Base-by-base conservation (phyloP, 1,140 invertebrate genomes). In the Drosophila pseudoobscura region DNA sequence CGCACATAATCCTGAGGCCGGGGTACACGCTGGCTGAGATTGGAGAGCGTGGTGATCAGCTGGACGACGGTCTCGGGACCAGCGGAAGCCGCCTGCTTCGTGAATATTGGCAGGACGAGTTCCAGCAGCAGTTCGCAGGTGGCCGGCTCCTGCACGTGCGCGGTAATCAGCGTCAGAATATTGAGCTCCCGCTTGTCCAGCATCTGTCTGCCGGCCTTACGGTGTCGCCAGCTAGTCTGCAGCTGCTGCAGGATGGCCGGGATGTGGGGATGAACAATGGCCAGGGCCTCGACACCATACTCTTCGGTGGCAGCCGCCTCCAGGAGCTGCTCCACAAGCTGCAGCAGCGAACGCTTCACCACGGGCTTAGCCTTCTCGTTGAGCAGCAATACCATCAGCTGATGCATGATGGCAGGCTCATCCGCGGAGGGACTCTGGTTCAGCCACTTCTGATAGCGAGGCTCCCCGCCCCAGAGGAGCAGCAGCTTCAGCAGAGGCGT, bases 401-500 rank as follows among this genome's bases (percentile, higher is more conserved):
- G 75, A 9, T 87, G 63, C 50, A 91, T 87, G 1, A 91, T 90
- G 0, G 58, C 43, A 0, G 26, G 49, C 6, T 61, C 11, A 0
- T 74, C 52, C 0, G 47, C 13, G 35, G 93, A 89, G 66, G 92
- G 52, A 24, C 50, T 26, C n/a, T 45, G 26, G 5, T 60, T 76
- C 0, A 91, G 45, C 62, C 68, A 91, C 5, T 22, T 15, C 41
- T 82, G 80, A 13, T 75, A 88, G 39, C 63, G 60, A 0, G 80
- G 75, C 9, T 90, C 77, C 0, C 66, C 61, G 63, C 95, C 94
- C 97, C 97, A 98, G 2, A 93, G 92, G 3, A 94, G 92, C 7
- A 98, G 93, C 3, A 98, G 91, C 90, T 96, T 97, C 9, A 98
- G 91, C 50, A 98, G 91, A 2, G 95, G 93, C 3, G 97, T 97